phyloP scores from a whole-genome alignment of 2,888 invertebrate genomes.

The Aspidiotus destructor region DNA sequence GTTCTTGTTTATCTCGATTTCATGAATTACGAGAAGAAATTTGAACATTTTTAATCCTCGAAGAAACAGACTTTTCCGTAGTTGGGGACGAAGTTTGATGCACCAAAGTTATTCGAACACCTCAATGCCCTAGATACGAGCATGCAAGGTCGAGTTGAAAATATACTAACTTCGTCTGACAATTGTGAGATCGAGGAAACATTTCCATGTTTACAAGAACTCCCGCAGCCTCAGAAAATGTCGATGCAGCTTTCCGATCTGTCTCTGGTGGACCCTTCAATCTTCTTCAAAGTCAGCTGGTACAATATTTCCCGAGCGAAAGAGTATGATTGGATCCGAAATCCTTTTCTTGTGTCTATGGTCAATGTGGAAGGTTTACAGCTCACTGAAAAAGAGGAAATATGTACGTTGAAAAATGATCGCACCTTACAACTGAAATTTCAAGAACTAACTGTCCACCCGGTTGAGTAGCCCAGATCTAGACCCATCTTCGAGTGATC shows the following conservation, averaged over 20 bases:
- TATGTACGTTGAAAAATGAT: conserved; percentile 16
- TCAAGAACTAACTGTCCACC: conserved; percentile 23
- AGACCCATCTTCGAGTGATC: too few relatives aligned
- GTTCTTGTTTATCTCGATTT: conserved; percentile 33
- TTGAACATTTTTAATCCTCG: conserved; percentile 28
- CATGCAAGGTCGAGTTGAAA: too few relatives aligned
- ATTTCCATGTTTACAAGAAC: conserved; percentile 16
- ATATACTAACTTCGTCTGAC: conserved; percentile 9
- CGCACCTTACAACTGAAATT: conserved; percentile 19
- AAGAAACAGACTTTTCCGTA: conserved; percentile 18
- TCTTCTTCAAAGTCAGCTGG: conserved; percentile 17
- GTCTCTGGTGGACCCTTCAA: conserved; percentile 2
- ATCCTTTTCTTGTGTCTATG: conserved; percentile 11
- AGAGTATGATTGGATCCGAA: too few relatives aligned
- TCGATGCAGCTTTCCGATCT: conserved; percentile 4
- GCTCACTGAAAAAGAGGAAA: conserved; percentile 9
- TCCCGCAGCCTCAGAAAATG: conserved; percentile 10
- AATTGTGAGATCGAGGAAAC: conserved; percentile 5
- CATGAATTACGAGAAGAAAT: conserved; percentile 34
- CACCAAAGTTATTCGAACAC: conserved; percentile 35
- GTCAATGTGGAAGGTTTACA: conserved; percentile 13
- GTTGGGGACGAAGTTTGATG: conserved; percentile 33
- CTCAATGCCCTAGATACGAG: conserved; percentile 33
- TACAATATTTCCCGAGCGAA: conserved; percentile 18
- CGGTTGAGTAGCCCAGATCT: too few relatives aligned